Percentiles rank a stretch among this genome's conserved stretches.
Conservation (phyloP, 2,888 invertebrate species). For the Campaea margaritaria region DNA sequence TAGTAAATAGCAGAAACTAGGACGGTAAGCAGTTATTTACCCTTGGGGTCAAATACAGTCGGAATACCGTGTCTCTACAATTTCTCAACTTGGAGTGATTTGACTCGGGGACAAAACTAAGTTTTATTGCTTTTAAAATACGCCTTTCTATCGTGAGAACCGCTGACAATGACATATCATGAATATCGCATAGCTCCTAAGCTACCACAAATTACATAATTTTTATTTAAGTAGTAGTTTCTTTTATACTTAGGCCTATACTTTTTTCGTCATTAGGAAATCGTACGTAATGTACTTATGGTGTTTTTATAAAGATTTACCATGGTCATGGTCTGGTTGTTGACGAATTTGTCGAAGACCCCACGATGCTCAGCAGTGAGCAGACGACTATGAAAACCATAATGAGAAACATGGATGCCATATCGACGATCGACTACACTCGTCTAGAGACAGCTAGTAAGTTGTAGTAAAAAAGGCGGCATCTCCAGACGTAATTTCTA, state of each 20-base stretch:
- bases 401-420: background rate
- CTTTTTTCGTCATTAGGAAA: constrained; percentile 17
- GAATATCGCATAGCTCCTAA: constrained; percentile 18
- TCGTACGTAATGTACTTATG: background rate
- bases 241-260: constrained; percentile 10
- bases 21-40: too few species aligned
- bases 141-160: constrained; percentile 48
- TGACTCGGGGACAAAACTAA: constrained; percentile 10
- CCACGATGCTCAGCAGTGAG: too few species aligned
- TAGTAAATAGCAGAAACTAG: too few species aligned
- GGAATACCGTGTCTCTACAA: background rate
- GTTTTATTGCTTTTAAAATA: constrained; percentile 41
- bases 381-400: too few species aligned
- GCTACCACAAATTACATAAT: constrained; percentile 14
- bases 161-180: constrained; percentile 44
- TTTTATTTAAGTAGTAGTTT: constrained; percentile 12
- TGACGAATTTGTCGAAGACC: too few species aligned
- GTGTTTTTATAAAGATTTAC: constrained; percentile 1
- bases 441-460: constrained; percentile 16
- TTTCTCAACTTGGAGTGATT: constrained; percentile 2
- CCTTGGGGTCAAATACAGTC: too few species aligned
- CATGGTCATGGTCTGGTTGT: background rate
- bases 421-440: background rate
- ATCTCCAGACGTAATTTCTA: constrained; percentile 30
- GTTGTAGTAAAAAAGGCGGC: constrained; percentile 14